Evolutionary conservation across 2,888 invertebrate genomes (phyloP), one percentile per base, ranked within the genome.

Genomic region (Ectobius pallidus): DNA sequence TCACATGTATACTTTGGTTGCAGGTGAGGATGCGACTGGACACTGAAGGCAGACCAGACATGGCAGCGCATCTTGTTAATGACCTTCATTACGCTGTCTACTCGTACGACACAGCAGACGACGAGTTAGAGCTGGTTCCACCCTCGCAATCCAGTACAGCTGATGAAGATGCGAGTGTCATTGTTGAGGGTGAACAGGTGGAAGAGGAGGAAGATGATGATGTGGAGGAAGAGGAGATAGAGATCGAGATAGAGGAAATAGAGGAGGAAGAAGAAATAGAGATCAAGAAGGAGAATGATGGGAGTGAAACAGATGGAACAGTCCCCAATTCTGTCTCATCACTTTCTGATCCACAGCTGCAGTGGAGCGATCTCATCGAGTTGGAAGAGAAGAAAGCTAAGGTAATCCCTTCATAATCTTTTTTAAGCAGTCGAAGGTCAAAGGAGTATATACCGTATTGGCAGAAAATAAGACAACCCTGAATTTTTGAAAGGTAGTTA

Each of bases 21-120:
- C n/a, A n/a, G n/a, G n/a, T n/a, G n/a, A n/a, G n/a, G n/a, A n/a
- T n/a, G n/a, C n/a, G n/a, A n/a, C n/a, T n/a, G n/a, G n/a, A n/a
- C n/a, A n/a, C n/a, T n/a, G n/a, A n/a, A n/a, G 63, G 62, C 11
- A 46, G 52, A 11, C 44, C 84, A 1, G 83, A 82, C 78, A 82
- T 88, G 9, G 86, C 85, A 75, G 84, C 86, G 74, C 83, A 85
- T 74, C 78, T 87, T 34, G 84, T 86, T 18, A n/a, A n/a, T n/a
- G 75, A 76, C 44, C 52, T 71, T 32, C 52, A 49, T 4, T 71
- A 27, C 27, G 67, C 46, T 4, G 46, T 68, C 25, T 68, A 49
- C n/a, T n/a, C n/a, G n/a, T n/a, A n/a, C n/a, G n/a, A n/a, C n/a
- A n/a, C n/a, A n/a, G n/a, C n/a, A n/a, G 6, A 7, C 25, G 25